Conservation (phyloP, 2,113 vertebrate species). For the Cyphomyrus plagiostoma region DNA sequence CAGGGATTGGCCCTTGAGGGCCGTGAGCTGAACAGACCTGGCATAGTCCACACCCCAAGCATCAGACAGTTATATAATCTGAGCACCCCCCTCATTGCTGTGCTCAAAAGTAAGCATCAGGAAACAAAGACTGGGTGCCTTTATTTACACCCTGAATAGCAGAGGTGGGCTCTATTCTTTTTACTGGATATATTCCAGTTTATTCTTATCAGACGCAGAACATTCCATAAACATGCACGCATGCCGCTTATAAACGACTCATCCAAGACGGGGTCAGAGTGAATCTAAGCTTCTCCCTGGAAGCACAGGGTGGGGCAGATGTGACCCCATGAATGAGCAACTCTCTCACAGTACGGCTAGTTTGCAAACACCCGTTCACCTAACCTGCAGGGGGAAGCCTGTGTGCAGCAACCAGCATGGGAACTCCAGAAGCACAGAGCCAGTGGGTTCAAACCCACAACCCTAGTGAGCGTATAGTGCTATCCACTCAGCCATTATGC, state of each 20-base stretch:
- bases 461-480: neutral
- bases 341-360: neutral
- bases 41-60: neutral
- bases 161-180: neutral
- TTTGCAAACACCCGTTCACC: neutral
- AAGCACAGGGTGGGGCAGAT: neutral
- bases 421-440: neutral
- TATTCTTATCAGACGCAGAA: neutral
- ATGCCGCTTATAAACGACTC: neutral
- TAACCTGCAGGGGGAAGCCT: neutral
- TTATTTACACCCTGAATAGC: neutral
- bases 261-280: neutral
- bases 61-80: neutral
- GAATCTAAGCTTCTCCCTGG: neutral
- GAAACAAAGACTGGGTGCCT: neutral
- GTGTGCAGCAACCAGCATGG: neutral
- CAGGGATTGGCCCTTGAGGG: too few relatives aligned
- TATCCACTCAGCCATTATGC: neutral
- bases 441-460: neutral
- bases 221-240: neutral
- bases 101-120: neutral
- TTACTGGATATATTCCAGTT: neutral
- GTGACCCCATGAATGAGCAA: neutral
- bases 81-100: neutral
- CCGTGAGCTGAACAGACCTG: too few relatives aligned